Evolutionary conservation across 1,140 invertebrate genomes (phyloP).

Genomic region (Papilio xuthus): DNA sequence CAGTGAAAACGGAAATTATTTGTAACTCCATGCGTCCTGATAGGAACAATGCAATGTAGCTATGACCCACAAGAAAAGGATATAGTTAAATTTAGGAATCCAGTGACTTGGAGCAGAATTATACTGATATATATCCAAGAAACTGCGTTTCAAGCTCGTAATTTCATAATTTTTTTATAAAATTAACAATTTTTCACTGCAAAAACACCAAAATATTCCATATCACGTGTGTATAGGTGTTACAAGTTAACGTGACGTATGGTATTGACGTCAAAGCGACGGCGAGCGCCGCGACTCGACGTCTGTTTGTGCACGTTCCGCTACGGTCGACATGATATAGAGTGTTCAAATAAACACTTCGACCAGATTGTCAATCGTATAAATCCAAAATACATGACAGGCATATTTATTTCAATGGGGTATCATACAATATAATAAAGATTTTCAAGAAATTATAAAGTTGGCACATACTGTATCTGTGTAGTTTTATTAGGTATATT

Average conservation of each 20-base stretch:
- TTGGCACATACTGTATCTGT: too few relatives aligned
- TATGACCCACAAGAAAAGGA: neutral
- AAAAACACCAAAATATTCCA: constrained; percentile 46
- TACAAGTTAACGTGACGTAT: constrained; percentile 44
- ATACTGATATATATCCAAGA: too few relatives aligned
- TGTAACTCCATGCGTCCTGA: too few relatives aligned
- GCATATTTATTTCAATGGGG: neutral
- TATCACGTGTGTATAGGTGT: constrained; percentile 44
- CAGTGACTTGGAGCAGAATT: too few relatives aligned
- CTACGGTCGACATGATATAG: neutral
- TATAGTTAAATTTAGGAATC: too few relatives aligned
- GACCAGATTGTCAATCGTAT: neutral
- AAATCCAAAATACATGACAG: neutral
- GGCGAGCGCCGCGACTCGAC: constrained; percentile 3
- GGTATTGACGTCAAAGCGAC: constrained; percentile 49
- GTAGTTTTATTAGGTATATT: too few relatives aligned
- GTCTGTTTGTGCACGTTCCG: neutral
- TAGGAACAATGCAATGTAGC: neutral
- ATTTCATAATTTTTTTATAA: neutral
- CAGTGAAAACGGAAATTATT: too few relatives aligned
- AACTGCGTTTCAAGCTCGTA: too few relatives aligned
- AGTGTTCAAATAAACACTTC: neutral
- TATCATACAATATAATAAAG: neutral
- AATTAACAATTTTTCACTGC: neutral
- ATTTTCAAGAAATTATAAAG: too few relatives aligned